A percentile compares a stretch with the other conserved stretches of the same genome.
These are phyloP conservation scores for Agelastica alni DNA, from an alignment of 2,888 invertebrate genomes.

Conservation along the genomic window DNA sequence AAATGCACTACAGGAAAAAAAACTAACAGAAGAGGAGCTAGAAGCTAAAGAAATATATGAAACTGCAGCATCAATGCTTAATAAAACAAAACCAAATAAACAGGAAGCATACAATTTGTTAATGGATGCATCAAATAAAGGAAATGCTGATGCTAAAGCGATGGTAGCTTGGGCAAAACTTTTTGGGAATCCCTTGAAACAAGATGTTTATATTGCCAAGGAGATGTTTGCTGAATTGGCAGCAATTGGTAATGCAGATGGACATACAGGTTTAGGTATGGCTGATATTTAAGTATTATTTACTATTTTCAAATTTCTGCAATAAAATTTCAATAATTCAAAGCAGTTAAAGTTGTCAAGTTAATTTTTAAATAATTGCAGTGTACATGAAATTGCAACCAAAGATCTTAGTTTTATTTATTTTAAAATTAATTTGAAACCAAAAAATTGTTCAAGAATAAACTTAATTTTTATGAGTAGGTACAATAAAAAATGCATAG, in stretches of 20 bases:
- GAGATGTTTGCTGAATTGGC: constrained; percentile 77
- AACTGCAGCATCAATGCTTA: constrained; percentile 70
- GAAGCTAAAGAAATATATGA: constrained; percentile 79
- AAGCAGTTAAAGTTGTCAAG: no score
- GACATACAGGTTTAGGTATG: constrained; percentile 73
- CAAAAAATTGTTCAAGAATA: no score
- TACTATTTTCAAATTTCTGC: no score
- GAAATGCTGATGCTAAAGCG: constrained; percentile 81
- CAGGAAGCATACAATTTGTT: constrained; percentile 76
- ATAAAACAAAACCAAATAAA: constrained; percentile 73
- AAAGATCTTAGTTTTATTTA: no score
- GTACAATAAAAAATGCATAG: no score
- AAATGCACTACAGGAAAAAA: constrained; percentile 54
- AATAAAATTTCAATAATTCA: no score
- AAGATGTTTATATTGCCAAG: constrained; percentile 77
- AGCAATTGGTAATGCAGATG: constrained; percentile 79
- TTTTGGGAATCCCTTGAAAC: constrained; percentile 77
- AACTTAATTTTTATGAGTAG: no score
- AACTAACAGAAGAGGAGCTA: constrained; percentile 67
- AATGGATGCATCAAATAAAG: constrained; percentile 77
- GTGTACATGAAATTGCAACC: no score
- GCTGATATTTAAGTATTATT: no score
- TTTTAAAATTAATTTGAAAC: constrained; percentile 8
- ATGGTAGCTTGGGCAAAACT: constrained; percentile 87
- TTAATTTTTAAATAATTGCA: no score